A percentile compares a stretch with the other conserved stretches of the same genome.
phyloP scores from a whole-genome alignment of 2,797 vertebrate genomes.

The Hydrolagus colliei region DNA sequence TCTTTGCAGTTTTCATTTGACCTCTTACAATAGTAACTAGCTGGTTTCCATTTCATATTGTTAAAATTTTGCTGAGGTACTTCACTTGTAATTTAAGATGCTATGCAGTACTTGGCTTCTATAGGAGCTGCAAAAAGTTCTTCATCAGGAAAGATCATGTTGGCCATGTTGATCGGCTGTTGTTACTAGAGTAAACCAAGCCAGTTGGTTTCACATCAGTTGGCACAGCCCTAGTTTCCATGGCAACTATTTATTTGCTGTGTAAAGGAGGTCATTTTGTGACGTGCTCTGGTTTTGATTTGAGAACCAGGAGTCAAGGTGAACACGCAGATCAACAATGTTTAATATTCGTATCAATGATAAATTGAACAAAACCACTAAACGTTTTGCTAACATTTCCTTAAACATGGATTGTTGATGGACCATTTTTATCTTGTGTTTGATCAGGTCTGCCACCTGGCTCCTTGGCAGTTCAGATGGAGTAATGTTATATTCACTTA shows the following conservation, averaged over 20 bases:
- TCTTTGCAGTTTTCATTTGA: conserved; percentile 9
- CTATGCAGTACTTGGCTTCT: not conserved
- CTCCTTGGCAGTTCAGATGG: conserved; percentile 54
- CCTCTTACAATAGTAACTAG: not conserved
- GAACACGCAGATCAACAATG: conserved; percentile 40
- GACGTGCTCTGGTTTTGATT: conserved; percentile 34
- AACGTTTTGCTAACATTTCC: conserved; percentile 45
- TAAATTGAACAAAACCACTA: conserved; percentile 50
- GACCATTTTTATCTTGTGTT: conserved; percentile 48
- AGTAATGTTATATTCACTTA: conserved; percentile 62
- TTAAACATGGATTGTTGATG: conserved; percentile 53
- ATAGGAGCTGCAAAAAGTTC: conserved; percentile 15
- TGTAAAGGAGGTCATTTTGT: conserved; percentile 1
- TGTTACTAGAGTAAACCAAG: not conserved
- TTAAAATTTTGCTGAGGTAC: not conserved
- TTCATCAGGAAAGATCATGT: conserved; percentile 28
- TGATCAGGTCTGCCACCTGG: conserved; percentile 49
- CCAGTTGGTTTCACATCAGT: not conserved
- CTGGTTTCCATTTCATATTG: not conserved
- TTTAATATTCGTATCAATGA: conserved; percentile 37
- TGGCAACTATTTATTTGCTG: conserved; percentile 34
- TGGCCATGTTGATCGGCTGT: conserved; percentile 20
- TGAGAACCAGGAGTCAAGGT: conserved; percentile 43
- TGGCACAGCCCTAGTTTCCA: conserved; percentile 32
- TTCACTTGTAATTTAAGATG: not conserved